A percentile compares a stretch with the other conserved stretches of the same genome.
phyloP scores from a whole-genome alignment of 2,113 vertebrate species.

The Amphiprion percula region DNA sequence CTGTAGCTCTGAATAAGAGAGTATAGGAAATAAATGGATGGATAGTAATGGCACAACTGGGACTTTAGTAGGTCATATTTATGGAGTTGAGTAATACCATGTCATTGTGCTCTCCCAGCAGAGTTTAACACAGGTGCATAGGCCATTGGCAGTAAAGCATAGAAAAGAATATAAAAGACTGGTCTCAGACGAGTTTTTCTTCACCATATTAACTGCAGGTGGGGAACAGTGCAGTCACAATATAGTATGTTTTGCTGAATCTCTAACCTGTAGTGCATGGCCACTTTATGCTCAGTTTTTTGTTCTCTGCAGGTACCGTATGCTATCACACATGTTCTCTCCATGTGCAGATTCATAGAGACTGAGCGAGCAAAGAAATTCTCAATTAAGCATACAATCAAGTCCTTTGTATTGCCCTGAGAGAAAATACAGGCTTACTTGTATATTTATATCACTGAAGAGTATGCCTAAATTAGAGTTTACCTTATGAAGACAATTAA shows the following conservation, averaged over 20 bases:
- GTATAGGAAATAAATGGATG: slow-evolving; percentile 25
- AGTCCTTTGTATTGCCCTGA: background rate
- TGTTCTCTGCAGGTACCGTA: background rate
- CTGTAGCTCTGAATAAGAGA: background rate
- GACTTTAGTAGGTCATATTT: slow-evolving; percentile 19
- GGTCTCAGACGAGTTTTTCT: background rate
- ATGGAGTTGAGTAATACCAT: slow-evolving; percentile 30
- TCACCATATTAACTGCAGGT: slow-evolving; percentile 13
- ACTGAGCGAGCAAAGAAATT: background rate
- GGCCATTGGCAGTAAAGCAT: background rate
- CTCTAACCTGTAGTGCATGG: background rate
- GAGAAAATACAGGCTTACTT: background rate
- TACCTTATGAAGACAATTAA: too few species aligned
- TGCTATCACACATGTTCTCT: background rate
- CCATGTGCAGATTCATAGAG: background rate
- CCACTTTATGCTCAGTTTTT: background rate
- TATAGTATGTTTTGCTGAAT: background rate
- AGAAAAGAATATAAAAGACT: slow-evolving; percentile 5
- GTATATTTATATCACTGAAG: background rate
- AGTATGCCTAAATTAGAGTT: too few species aligned
- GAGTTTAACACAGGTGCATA: slow-evolving; percentile 10
- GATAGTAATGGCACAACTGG: slow-evolving; percentile 14
- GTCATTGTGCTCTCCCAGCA: slow-evolving; percentile 28
- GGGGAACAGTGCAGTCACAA: background rate
- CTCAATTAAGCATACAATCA: background rate